These are phyloP conservation scores for Epistrophe grossulariae DNA, from an alignment of 2,888 invertebrate species.

Conservation along the genomic window DNA sequence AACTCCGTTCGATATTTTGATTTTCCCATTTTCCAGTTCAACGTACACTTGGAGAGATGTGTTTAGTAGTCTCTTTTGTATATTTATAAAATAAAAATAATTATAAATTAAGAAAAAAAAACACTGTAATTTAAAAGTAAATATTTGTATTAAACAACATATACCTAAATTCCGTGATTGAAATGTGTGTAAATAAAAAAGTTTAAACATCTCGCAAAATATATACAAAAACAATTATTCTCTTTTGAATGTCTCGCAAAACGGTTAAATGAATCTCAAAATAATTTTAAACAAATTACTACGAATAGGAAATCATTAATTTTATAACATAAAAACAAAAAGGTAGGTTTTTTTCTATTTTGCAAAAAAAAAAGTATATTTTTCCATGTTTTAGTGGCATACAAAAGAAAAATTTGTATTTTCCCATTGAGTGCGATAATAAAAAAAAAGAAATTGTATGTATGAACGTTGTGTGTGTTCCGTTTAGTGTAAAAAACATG, in stretches of 20 bases:
- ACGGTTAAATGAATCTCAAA: conserved; percentile 47
- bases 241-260: conserved; percentile 45
- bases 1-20: conserved; percentile 22
- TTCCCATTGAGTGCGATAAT: conserved; percentile 70
- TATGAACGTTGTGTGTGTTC: conserved; percentile 50
- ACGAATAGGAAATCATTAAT: conserved; percentile 10
- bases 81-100: conserved; percentile 29
- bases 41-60: conserved; percentile 61
- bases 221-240: conserved; percentile 2
- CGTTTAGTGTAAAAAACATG: conserved; percentile 68
- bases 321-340: conserved; percentile 25
- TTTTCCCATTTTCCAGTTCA: conserved; percentile 50
- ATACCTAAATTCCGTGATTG: neutral
- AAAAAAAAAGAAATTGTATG: conserved; percentile 30
- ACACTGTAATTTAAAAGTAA: conserved; percentile 9
- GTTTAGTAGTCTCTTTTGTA: conserved; percentile 45
- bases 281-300: conserved; percentile 26
- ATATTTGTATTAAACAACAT: conserved; percentile 10
- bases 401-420: conserved; percentile 68
- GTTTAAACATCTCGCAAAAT: conserved; percentile 3
- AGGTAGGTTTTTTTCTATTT: conserved; percentile 49
- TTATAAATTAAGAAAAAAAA: conserved; percentile 38
- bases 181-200: conserved; percentile 36
- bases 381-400: conserved; percentile 33
- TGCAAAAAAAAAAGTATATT: neutral